Evolutionary conservation across 2,113 vertebrate genomes (phyloP).

Genomic region (Colinus virginianus): DNA sequence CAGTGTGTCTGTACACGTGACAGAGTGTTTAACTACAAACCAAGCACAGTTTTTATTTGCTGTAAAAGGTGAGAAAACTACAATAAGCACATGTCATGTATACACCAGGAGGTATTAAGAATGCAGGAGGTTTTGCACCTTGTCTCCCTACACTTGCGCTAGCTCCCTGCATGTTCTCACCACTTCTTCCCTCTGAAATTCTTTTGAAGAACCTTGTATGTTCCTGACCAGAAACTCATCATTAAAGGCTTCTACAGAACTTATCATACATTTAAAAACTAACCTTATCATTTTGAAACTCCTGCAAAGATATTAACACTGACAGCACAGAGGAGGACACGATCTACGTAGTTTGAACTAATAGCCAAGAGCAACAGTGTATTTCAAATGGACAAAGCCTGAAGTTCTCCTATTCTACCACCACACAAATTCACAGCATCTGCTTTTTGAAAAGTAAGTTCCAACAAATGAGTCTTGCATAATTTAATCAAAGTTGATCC

Average conservation of each 20-base stretch:
- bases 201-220: background rate
- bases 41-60: background rate
- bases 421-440: rapidly evolving
- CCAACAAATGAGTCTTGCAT: rapidly evolving
- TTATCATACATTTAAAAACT: background rate
- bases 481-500: background rate
- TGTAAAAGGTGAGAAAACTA: rapidly evolving
- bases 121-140: background rate
- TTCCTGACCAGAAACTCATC: background rate
- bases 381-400: background rate
- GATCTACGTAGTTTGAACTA: background rate
- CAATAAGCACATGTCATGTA: rapidly evolving
- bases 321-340: rapidly evolving
- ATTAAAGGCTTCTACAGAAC: background rate
- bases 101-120: rapidly evolving
- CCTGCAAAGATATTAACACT: background rate
- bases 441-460: background rate
- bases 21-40: background rate
- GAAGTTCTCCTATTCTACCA: background rate
- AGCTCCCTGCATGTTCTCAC: background rate
- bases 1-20: too few species aligned
- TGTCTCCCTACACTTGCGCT: background rate
- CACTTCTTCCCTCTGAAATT: background rate
- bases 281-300: background rate
- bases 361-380: rapidly evolving